Percentiles rank a stretch among this genome's conserved stretches.
phyloP scores from a whole-genome alignment of 2,888 invertebrate genomes.

The Euzetes globulus region DNA sequence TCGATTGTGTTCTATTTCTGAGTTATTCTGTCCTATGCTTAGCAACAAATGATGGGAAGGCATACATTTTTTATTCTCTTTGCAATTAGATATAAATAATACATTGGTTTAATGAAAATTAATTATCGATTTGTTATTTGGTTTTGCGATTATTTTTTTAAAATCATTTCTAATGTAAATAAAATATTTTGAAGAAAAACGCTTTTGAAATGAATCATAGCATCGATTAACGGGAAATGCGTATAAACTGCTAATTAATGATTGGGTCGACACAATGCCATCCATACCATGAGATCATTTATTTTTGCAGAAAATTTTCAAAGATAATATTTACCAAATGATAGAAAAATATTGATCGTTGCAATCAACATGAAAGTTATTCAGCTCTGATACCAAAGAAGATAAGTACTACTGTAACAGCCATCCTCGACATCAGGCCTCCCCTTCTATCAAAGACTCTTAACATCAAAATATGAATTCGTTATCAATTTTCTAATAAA shows the following conservation, averaged over 20 bases:
- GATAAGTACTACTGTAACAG: background rate
- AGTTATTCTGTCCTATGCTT: background rate
- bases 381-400: background rate
- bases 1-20: no score
- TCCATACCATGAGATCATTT: conserved; percentile 10
- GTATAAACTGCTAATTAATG: background rate
- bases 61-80: background rate
- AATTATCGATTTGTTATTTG: background rate
- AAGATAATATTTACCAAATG: conserved; percentile 7
- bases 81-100: background rate
- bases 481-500: no score
- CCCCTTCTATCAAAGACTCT: no score
- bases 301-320: background rate
- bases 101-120: background rate
- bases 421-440: no score
- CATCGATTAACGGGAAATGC: background rate
- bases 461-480: no score
- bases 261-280: background rate
- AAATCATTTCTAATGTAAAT: background rate
- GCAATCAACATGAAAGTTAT: background rate
- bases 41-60: background rate
- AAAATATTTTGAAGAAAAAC: background rate
- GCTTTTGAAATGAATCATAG: background rate
- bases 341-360: background rate
- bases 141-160: background rate